Conservation (phyloP, 2,113 vertebrate genomes). For the Coryphaenoides rupestris region DNA sequence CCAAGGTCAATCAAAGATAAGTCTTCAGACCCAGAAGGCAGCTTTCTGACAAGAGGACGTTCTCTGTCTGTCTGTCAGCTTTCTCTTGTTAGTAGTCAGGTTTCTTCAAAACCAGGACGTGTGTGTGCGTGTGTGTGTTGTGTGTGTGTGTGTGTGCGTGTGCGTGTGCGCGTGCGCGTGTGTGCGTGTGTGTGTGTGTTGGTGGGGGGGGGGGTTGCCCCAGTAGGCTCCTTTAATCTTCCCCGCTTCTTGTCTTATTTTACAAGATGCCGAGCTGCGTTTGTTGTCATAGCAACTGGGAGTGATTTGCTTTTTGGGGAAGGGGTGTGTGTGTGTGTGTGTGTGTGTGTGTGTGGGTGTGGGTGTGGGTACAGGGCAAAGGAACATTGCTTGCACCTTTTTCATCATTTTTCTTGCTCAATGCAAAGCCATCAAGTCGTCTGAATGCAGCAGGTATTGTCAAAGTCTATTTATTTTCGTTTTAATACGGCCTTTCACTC, state of each 20-base stretch:
- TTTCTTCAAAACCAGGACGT: no score
- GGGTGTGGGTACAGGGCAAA: background rate
- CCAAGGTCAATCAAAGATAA: no score
- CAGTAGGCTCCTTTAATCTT: constrained; percentile 42
- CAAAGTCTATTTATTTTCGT: no score
- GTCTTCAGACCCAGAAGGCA: no score
- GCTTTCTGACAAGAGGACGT: no score
- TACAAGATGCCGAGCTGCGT: constrained; percentile 20
- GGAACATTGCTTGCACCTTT: background rate
- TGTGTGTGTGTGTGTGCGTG: background rate
- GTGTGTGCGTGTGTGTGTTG: background rate
- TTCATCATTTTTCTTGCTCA: background rate
- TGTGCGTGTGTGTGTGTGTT: background rate
- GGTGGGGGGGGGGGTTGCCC: constrained; percentile 19
- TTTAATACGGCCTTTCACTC: no score
- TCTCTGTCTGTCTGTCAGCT: constrained; percentile 4
- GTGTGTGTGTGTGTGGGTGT: background rate
- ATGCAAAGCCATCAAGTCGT: background rate
- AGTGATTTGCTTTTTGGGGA: constrained; percentile 8
- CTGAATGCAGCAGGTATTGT: no score
- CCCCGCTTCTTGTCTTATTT: constrained; percentile 33
- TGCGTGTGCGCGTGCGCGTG: background rate
- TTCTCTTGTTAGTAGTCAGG: background rate
- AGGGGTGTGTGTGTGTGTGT: background rate
- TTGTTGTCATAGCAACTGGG: constrained; percentile 51